Percentiles rank a stretch among this genome's conserved stretches.
Conservation (phyloP, 2,797 vertebrate genomes). For the Schizothorax lantsangensis region DNA sequence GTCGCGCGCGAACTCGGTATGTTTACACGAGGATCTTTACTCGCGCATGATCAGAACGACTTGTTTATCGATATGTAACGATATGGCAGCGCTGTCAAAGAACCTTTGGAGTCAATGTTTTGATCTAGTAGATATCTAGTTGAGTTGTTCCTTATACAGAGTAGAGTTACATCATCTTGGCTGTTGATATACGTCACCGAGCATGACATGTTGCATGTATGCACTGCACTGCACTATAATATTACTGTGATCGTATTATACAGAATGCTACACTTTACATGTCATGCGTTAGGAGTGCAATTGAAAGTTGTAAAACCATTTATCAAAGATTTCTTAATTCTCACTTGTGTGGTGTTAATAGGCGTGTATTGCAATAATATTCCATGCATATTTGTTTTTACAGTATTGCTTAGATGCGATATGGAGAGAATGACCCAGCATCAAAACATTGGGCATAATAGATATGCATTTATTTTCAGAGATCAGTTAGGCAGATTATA, state of each 20-base stretch:
- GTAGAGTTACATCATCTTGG: neutral
- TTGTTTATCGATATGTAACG: neutral
- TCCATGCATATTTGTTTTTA: neutral
- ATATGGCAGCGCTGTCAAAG: slow-evolving; percentile 5
- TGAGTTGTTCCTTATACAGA: neutral
- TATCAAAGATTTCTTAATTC: neutral
- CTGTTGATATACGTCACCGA: neutral
- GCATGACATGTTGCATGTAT: neutral
- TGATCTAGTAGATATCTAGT: neutral
- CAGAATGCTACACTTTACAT: neutral
- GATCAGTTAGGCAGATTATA: neutral
- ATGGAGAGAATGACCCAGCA: neutral
- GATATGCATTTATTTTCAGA: neutral
- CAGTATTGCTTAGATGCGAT: neutral
- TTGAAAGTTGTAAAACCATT: neutral
- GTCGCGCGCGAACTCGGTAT: slow-evolving; percentile 75
- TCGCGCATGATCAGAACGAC: neutral
- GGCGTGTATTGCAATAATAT: neutral
- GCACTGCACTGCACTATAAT: neutral
- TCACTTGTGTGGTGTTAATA: neutral
- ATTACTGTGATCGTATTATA: neutral
- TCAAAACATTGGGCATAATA: neutral
- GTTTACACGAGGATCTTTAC: slow-evolving; percentile 46
- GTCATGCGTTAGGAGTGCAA: neutral
- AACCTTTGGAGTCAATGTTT: neutral